Evolutionary conservation across 2,113 vertebrate species (phyloP), one percentile per base, ranked within the genome.

Genomic region (Sylvicapra grimmia): DNA sequence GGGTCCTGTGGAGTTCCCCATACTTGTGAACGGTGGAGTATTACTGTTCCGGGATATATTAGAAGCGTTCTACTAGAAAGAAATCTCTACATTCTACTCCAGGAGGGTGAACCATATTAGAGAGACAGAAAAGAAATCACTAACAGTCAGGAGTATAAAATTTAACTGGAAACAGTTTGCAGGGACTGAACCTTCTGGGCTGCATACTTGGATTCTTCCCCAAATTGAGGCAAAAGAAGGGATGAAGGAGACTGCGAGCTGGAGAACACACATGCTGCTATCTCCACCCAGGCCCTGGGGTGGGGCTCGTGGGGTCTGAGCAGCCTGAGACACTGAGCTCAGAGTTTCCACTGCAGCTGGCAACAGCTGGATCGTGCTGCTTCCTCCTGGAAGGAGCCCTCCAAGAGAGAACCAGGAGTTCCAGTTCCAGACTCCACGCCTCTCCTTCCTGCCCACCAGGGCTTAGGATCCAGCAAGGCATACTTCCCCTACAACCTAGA

Each of bases 311-410:
- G 83, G 94, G 88, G 90, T 93, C 87, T 54, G 58, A 96, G 90
- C 88, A 79, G 97, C 75, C 86, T n/a, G 53, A 94, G 85, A 47
- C 93, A 94, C 53, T 53, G 93, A 95, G 96, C 95, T 97, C 96
- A 98, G 90, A 97, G 63, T 94, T 97, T 98, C 96, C 95, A 94
- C 51, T 79, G 94, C 96, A 98, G 95, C 93, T 98, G 97, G 88
- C 90, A 94, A 94, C 95, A 96, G 96, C 89, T 88, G 95, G 88
- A 59, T 77, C 51, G 1, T 85, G 40, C 77, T 61, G 90, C 85
- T 72, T 90, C 87, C 89, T 61, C 25, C 33, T 72, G 15, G 85
- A 61, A 93, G 65, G 40, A 97, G 84, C 59, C 84, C 63, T 94
- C 51, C 53, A 29, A 53, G 61, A 96, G 92, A 89, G 93, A 87